phyloP scores from a whole-genome alignment of 2,797 vertebrate species.

The Spea hammondii region DNA sequence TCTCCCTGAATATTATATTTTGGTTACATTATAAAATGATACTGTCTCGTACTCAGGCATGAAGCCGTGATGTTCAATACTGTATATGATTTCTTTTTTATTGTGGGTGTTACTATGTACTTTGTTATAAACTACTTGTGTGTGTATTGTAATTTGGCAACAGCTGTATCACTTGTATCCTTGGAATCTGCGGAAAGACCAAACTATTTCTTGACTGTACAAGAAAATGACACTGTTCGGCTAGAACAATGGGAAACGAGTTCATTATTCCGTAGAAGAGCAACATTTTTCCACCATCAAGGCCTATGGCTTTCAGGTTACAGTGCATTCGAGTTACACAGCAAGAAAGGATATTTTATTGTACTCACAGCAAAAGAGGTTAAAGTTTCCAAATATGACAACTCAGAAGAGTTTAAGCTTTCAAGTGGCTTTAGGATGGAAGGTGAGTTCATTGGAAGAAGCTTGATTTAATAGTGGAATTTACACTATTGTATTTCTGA shows the following conservation, averaged over 20 bases:
- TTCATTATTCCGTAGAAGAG: conserved; percentile 74
- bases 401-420: conserved; percentile 82
- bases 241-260: conserved; percentile 83
- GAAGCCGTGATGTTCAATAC: too few relatives aligned
- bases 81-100: too few relatives aligned
- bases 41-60: too few relatives aligned
- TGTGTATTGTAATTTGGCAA: background rate
- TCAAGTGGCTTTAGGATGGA: conserved; percentile 89
- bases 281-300: conserved; percentile 92
- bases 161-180: conserved; percentile 84
- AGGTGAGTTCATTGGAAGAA: conserved; percentile 70
- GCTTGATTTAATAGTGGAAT: too few relatives aligned
- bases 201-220: conserved; percentile 87
- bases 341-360: conserved; percentile 88
- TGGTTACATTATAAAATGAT: too few relatives aligned
- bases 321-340: conserved; percentile 84
- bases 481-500: too few relatives aligned
- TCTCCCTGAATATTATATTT: too few relatives aligned
- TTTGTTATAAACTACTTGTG: background rate
- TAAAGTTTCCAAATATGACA: conserved; percentile 81
- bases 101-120: too few relatives aligned
- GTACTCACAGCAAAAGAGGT: conserved; percentile 71
- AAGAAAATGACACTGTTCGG: conserved; percentile 69
- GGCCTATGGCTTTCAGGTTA: conserved; percentile 86
- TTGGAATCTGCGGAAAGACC: conserved; percentile 95